Evolutionary conservation across 2,888 invertebrate genomes (phyloP).

Genomic region (Lydus trimaculatus): DNA sequence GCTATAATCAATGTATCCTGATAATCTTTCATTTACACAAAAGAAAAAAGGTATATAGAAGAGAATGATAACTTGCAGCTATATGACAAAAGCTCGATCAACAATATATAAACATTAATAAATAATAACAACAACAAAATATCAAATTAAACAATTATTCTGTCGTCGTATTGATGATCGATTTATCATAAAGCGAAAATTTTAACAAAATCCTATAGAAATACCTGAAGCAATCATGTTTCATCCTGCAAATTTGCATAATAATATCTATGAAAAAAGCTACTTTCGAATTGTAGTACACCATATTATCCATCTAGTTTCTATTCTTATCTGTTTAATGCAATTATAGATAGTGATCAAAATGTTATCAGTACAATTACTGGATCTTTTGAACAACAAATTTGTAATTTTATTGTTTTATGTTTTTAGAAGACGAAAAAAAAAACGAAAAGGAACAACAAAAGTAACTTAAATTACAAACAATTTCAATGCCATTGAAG

Average conservation of each 20-base stretch:
- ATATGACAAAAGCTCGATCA: conserved; percentile 9
- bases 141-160: conserved; percentile 11
- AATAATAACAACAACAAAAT: not conserved
- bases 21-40: not conserved
- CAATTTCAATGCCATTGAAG: conserved; percentile 30
- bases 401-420: not conserved
- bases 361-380: not conserved
- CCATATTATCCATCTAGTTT: not conserved
- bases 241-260: conserved; percentile 27
- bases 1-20: conserved; percentile 27
- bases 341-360: not conserved
- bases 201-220: conserved; percentile 9
- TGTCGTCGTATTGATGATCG: conserved; percentile 13
- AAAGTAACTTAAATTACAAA: conserved; percentile 32
- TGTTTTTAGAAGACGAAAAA: not conserved
- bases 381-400: not conserved
- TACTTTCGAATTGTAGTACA: conserved; percentile 24
- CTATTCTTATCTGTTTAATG: not conserved
- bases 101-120: not conserved
- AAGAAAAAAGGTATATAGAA: not conserved
- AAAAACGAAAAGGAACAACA: conserved; percentile 26
- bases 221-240: conserved; percentile 27
- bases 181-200: not conserved
- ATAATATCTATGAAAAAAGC: conserved; percentile 27
- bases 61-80: conserved; percentile 7